Evolutionary conservation across 2,888 invertebrate species (phyloP), one percentile per base, ranked within the genome.

Genomic region (Alloscopus bannaensis): DNA sequence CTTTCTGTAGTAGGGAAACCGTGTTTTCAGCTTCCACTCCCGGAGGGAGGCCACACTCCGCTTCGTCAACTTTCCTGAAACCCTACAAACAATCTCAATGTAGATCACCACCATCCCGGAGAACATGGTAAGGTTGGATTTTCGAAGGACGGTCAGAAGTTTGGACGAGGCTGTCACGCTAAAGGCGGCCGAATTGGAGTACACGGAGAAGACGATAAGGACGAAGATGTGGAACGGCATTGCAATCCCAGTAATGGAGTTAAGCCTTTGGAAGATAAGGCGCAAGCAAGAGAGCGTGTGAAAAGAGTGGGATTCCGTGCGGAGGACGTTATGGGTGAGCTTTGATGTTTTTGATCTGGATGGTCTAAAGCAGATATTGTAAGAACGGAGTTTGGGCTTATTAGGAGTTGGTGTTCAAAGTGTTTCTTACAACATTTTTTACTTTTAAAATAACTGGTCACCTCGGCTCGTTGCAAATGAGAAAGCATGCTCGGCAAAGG

Each of bases 151-250:
- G 13, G 55, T 55, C 13, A 45, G 24, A 8, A 52, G n/a, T n/a
- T 45, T 1, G 2, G 42, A 26, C 20, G n/a, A 57, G 4, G 42
- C 29, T 45, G 47, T 47, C 22, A 55, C 22, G 22, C 28, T 20
- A 13, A 65, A 22, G 6, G 45, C 42, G n/a, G 45, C 18, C 20
- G 65, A 65, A 24, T 73, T 73, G 1, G 57, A 40, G n/a, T 65
- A 65, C 2, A 65, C 31, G 0, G 65, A 55, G 16, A 73, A 13
- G 8, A n/a, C 4, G 0, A 73, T 47, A 0, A 73, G 4, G n/a
- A 73, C n/a, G 6, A 57, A 31, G n/a, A 73, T 13, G 29, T 65
- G 65, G 16, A 11, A n/a, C 18, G 73, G 73, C 6, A 42, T 16
- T 2, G 59, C 4, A 22, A 55, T 31, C 1, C 55, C 13, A 2